A percentile compares a stretch with the other conserved stretches of the same genome.
Evolutionary conservation across 1,140 invertebrate genomes (phyloP).

Genomic region (Hylyphantes graminicola): DNA sequence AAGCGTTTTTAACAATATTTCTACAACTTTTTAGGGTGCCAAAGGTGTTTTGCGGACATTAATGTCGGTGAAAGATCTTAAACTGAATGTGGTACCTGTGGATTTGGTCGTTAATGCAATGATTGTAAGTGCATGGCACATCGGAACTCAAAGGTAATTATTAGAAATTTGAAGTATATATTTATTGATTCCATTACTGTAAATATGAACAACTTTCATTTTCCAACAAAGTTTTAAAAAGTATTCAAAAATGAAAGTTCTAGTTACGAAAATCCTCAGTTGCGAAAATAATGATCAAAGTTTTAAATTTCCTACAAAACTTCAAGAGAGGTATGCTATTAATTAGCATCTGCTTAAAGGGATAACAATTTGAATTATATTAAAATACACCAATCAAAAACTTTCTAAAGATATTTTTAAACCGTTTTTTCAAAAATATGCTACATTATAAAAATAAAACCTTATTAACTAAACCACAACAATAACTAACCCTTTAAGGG

Average conservation of each 20-base stretch:
- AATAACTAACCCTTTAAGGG: too few species aligned
- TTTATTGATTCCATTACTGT: background rate
- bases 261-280: too few species aligned
- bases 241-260: background rate
- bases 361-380: too few species aligned
- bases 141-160: conserved; percentile 24
- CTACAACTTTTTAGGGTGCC: conserved; percentile 30
- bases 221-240: background rate
- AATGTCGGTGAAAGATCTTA: conserved; percentile 16
- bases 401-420: too few species aligned
- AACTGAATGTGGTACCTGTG: conserved; percentile 47
- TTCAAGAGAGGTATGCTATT: too few species aligned
- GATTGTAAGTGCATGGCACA: conserved; percentile 48
- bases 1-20: background rate
- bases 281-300: too few species aligned
- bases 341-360: too few species aligned
- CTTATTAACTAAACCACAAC: too few species aligned
- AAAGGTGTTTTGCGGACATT: conserved; percentile 52
- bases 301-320: too few species aligned
- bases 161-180: background rate
- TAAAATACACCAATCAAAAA: too few species aligned
- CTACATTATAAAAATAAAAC: too few species aligned
- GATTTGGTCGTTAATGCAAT: conserved; percentile 39
- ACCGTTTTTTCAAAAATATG: too few species aligned
- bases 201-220: background rate